Conservation (phyloP, 2,113 vertebrate species). For the Lasiurus cinereus region DNA sequence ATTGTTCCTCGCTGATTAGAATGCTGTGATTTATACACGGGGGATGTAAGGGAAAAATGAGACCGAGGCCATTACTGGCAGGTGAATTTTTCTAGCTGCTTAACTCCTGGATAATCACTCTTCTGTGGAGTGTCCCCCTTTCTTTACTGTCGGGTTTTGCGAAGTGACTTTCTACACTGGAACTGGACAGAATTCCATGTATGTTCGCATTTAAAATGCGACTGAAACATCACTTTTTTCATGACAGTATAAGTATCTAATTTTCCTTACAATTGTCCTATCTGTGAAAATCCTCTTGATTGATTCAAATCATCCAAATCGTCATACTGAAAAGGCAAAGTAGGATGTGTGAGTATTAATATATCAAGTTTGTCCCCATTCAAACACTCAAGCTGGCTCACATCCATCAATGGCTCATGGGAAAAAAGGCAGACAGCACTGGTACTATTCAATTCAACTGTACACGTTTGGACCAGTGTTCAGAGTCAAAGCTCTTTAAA, state of each 20-base stretch:
- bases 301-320: constrained; percentile 1
- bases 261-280: constrained; percentile 26
- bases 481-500: neutral
- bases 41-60: constrained; percentile 64
- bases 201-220: constrained; percentile 21
- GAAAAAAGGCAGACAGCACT: neutral
- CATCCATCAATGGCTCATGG: neutral
- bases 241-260: constrained; percentile 28
- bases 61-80: constrained; percentile 61
- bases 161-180: constrained; percentile 1
- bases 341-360: neutral
- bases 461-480: neutral
- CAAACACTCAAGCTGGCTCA: neutral
- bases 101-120: constrained; percentile 64
- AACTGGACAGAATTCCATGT: neutral
- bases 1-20: constrained; percentile 75
- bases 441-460: neutral
- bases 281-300: constrained; percentile 27
- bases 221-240: constrained; percentile 44
- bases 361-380: constrained; percentile 23
- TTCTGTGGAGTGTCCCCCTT: constrained; percentile 7
- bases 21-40: constrained; percentile 70
- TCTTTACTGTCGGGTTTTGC: neutral
- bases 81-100: constrained; percentile 59
- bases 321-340: constrained; percentile 27